These are phyloP conservation scores for Aratinga solstitialis DNA, from an alignment of 2,797 vertebrate species.

Conservation along the genomic window DNA sequence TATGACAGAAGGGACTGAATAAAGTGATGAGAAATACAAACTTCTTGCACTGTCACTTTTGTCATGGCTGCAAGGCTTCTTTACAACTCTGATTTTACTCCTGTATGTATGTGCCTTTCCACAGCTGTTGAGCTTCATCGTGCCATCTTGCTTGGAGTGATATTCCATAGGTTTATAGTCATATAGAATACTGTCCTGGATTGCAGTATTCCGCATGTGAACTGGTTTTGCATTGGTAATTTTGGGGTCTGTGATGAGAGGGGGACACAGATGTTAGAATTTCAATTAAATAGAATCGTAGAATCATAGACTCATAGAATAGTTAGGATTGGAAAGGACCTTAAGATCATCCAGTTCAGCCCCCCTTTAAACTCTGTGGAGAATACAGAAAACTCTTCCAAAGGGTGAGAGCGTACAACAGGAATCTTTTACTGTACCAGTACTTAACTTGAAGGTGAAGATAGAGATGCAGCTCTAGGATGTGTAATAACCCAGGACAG, in stretches of 20 bases:
- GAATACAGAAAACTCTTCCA: background rate
- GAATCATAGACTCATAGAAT: no score
- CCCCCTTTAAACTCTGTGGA: background rate
- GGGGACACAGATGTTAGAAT: background rate
- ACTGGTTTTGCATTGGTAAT: background rate
- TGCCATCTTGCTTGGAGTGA: background rate
- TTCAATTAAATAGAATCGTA: background rate
- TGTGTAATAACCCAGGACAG: background rate
- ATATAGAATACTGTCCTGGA: background rate
- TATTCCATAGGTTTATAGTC: background rate
- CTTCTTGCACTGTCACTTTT: background rate
- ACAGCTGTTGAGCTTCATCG: background rate
- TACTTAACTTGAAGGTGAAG: background rate
- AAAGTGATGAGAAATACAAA: background rate
- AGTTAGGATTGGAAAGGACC: no score
- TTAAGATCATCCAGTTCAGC: no score
- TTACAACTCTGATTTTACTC: background rate
- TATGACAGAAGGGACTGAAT: background rate
- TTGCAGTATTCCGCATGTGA: background rate
- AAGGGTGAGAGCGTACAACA: background rate
- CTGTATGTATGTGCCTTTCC: background rate
- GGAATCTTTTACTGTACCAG: background rate
- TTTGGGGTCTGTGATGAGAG: background rate
- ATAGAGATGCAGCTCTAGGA: background rate
- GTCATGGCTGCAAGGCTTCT: background rate